Conservation (phyloP, 2,113 vertebrate genomes). For the Nematolebias whitei region DNA sequence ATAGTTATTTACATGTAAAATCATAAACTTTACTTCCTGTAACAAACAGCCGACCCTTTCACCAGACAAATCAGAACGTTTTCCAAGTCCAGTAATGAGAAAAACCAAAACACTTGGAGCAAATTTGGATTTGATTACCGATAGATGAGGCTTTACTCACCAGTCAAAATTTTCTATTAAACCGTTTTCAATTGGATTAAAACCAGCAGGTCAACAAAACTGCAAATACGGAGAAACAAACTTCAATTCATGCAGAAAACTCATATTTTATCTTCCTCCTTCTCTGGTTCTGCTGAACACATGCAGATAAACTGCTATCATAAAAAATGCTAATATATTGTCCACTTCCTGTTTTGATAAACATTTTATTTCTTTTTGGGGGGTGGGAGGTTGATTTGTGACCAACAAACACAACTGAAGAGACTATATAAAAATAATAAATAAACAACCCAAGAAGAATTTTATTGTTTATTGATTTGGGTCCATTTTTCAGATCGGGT, state of each 20-base stretch:
- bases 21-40: background rate
- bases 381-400: too few species aligned
- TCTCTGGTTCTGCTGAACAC: background rate
- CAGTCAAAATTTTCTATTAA: too few species aligned
- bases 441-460: too few species aligned
- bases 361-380: background rate
- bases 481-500: slow-evolving; percentile 33
- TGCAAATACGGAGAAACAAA: background rate
- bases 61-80: background rate
- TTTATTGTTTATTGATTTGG: background rate
- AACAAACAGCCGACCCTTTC: background rate
- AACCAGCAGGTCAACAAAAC: background rate
- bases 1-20: background rate
- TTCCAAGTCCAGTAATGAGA: background rate
- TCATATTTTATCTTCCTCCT: background rate
- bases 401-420: background rate
- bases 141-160: too few species aligned
- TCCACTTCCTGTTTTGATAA: slow-evolving; percentile 39
- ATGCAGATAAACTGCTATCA: slow-evolving; percentile 1
- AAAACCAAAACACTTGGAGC: background rate
- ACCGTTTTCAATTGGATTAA: too few species aligned
- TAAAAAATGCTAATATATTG: slow-evolving; percentile 24
- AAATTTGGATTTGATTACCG: too few species aligned
- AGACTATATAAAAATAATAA: background rate
- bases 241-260: background rate